These are phyloP conservation scores for Pseudomugil tenellus DNA, from an alignment of 2,797 vertebrate genomes.

Conservation along the genomic window DNA sequence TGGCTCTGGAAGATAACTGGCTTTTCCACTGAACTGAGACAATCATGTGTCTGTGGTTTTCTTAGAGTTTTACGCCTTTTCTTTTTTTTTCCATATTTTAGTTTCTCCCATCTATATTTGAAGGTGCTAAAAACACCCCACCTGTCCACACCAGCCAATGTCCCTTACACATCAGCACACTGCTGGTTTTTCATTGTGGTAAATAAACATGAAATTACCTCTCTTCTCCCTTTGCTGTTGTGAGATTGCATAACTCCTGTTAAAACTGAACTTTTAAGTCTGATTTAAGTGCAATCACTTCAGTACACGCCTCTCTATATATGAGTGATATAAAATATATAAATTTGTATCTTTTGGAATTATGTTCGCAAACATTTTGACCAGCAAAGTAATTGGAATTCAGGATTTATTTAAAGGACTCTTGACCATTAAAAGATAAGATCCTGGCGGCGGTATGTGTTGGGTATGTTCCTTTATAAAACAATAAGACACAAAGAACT, in stretches of 20 bases:
- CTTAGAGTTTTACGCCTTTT: constrained; percentile 29
- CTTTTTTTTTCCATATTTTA: constrained; percentile 65
- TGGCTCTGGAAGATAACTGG: constrained; percentile 70
- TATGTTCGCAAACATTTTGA: no score
- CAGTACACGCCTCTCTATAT: not conserved
- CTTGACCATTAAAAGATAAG: no score
- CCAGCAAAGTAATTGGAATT: no score
- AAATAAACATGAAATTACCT: not conserved
- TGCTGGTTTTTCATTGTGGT: no score
- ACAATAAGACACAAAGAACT: no score
- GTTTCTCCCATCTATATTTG: constrained; percentile 68
- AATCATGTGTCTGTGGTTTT: constrained; percentile 50
- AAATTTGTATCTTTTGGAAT: no score
- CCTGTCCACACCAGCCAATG: constrained; percentile 11
- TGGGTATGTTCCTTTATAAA: no score
- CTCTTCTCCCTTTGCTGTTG: not conserved
- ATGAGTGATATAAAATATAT: no score
- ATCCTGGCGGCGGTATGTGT: no score
- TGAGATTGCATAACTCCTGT: not conserved
- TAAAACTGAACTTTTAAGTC: not conserved
- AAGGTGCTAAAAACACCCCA: constrained; percentile 37
- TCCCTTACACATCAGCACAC: no score
- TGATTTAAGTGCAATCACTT: not conserved
- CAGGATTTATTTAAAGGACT: no score
- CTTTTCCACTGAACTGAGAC: constrained; percentile 69